Evolutionary conservation across 2,113 vertebrate species (phyloP).

Genomic region (Lepisosteus osseus): DNA sequence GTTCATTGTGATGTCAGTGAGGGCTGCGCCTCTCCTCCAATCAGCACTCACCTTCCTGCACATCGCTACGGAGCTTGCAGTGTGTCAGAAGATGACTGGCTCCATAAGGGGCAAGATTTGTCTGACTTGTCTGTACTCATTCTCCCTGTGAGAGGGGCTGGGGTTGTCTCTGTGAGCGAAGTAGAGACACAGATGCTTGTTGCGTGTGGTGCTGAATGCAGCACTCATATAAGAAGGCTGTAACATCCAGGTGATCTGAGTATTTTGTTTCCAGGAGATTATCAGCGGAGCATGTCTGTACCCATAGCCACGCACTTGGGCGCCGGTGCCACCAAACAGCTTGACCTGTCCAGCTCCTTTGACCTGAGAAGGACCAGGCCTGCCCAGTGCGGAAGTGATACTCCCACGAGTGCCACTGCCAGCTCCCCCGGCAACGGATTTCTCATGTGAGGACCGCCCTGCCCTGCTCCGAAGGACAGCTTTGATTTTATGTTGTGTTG

Average conservation of each 20-base stretch:
- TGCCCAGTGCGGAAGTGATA: conserved; percentile 14
- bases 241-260: conserved; percentile 1
- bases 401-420: conserved; percentile 25
- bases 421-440: conserved; percentile 45
- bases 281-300: conserved; percentile 68
- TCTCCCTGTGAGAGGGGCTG: not conserved
- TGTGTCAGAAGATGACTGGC: too few species aligned
- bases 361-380: conserved; percentile 45
- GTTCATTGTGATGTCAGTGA: too few species aligned
- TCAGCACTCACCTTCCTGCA: too few species aligned
- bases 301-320: conserved; percentile 57
- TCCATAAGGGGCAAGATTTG: too few species aligned
- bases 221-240: not conserved
- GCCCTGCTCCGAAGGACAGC: not conserved
- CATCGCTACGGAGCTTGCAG: too few species aligned
- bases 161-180: not conserved
- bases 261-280: conserved; percentile 49
- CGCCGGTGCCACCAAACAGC: conserved; percentile 28
- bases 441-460: conserved; percentile 50
- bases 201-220: not conserved
- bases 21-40: too few species aligned
- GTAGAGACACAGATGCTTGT: not conserved
- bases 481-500: too few species aligned
- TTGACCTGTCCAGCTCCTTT: conserved; percentile 58
- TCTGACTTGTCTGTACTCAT: too few species aligned